Evolutionary conservation across 2,888 invertebrate genomes (phyloP), one percentile per base, ranked within the genome.

Genomic region (Sphaerophoria taeniata): DNA sequence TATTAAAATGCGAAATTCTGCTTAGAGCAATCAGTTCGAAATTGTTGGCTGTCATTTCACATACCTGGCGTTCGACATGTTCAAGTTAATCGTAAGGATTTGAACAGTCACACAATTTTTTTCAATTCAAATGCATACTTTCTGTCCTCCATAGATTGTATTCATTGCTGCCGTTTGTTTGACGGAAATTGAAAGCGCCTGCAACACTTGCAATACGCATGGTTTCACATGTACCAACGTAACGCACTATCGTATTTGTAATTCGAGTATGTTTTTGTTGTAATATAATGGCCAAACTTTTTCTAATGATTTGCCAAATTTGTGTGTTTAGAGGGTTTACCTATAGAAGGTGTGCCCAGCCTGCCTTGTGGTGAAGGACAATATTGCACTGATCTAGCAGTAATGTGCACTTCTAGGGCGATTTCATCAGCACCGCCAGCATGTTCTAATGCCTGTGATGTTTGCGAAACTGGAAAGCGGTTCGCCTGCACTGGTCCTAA

Each of bases 401-500:
- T 31, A 0, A 67, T 89, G 4, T 91, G 91, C 55, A 71, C 12
- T 6, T n/a, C 53, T 9, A 9, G 3, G 0, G 4, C 16, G 3
- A 33, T 0, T 31, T 47, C 77, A n/a, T 24, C 9, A 0, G 56
- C 14, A 0, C 1, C 2, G 4, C 49, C 34, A 9, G 39, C 4
- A n/a, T 75, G 75, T 39, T 1, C 7, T 0, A 34, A 14, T 14
- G 2, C 9, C 0, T 85, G 85, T 12, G 53, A 34, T 11, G 14
- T 70, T 33, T 85, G 85, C 24, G 34, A 39, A 11, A 0, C 11
- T 2, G 36, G 45, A 0, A 76, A 39, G 31, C 4, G 4, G 0
- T 89, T 86, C 55, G 78, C 90, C 4, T 91, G 91, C 74, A 88
- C 89, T n/a, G 88, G 89, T 11, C 84, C 70, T 16, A 89, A 49